Evolutionary conservation across 2,888 invertebrate species (phyloP).

Genomic region (Melolontha melolontha): DNA sequence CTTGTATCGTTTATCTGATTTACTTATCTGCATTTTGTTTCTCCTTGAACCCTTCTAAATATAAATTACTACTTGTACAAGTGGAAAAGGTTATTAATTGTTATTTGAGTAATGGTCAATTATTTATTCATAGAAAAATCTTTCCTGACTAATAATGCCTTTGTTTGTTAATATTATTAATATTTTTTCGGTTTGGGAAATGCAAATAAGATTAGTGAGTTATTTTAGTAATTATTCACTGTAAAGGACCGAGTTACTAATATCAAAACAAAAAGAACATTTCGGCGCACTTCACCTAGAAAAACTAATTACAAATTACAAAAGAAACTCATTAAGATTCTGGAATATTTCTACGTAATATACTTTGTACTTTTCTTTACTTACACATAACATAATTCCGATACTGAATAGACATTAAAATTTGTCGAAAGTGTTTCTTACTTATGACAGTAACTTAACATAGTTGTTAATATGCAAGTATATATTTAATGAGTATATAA

Average conservation of each 20-base stretch:
- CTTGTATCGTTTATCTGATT: too few relatives aligned
- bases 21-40: slow-evolving; percentile 7
- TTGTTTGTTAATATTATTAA: not conserved
- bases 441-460: too few relatives aligned
- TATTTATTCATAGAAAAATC: slow-evolving; percentile 35
- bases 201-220: slow-evolving; percentile 14
- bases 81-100: slow-evolving; percentile 23
- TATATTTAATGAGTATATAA: too few relatives aligned
- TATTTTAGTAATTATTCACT: slow-evolving; percentile 18
- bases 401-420: too few relatives aligned
- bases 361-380: too few relatives aligned
- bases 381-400: too few relatives aligned
- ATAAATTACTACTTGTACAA: slow-evolving; percentile 26
- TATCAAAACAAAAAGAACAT: slow-evolving; percentile 7
- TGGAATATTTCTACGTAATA: too few relatives aligned
- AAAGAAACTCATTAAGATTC: too few relatives aligned
- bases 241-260: slow-evolving; percentile 1
- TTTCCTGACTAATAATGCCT: slow-evolving; percentile 7
- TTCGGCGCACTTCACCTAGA: not conserved
- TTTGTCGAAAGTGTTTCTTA: too few relatives aligned
- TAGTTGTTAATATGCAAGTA: too few relatives aligned
- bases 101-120: slow-evolving; percentile 28
- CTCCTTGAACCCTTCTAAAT: slow-evolving; percentile 8
- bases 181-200: not conserved
- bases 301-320: too few relatives aligned